phyloP scores from a whole-genome alignment of 2,888 invertebrate genomes.

The Steinernema hermaphroditum region DNA sequence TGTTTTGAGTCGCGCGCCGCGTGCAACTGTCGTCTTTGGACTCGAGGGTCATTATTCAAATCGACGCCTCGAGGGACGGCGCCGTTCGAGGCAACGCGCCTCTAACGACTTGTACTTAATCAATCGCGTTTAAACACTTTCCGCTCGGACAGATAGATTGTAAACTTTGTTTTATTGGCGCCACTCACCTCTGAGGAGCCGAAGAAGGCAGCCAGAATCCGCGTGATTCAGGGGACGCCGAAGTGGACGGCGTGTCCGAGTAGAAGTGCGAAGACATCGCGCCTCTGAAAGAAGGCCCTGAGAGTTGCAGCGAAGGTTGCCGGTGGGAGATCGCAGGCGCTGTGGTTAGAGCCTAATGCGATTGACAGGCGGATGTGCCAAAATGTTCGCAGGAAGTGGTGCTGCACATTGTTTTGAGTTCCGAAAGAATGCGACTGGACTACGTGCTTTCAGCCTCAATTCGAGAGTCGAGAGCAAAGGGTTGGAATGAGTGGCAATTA shows the following conservation, averaged over 20 bases:
- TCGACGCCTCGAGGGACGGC: constrained; percentile 25
- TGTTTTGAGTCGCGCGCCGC: constrained; percentile 3
- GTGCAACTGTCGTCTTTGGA: constrained; percentile 25
- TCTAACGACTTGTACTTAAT: constrained; percentile 22
- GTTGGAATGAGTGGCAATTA: too few relatives aligned
- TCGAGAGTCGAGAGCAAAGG: too few relatives aligned
- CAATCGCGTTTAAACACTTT: constrained; percentile 29
- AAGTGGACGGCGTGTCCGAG: constrained; percentile 16
- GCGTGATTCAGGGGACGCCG: not conserved
- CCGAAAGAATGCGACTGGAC: too few relatives aligned
- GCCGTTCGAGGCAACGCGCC: constrained; percentile 9
- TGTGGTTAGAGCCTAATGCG: not conserved
- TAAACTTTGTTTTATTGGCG: constrained; percentile 17
- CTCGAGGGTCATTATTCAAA: constrained; percentile 23
- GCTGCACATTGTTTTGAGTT: too few relatives aligned
- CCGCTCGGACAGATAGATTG: not conserved
- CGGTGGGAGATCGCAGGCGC: not conserved
- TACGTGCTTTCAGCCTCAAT: too few relatives aligned
- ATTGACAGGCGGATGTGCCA: not conserved
- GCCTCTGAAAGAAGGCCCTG: not conserved
- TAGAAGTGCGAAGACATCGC: constrained; percentile 20
- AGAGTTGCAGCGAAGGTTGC: not conserved
- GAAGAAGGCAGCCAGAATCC: not conserved
- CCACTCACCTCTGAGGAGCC: not conserved
- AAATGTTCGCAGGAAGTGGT: too few relatives aligned